Evolutionary conservation across 2,888 invertebrate species (phyloP).

Genomic region (Agonopterix subpropinquella): DNA sequence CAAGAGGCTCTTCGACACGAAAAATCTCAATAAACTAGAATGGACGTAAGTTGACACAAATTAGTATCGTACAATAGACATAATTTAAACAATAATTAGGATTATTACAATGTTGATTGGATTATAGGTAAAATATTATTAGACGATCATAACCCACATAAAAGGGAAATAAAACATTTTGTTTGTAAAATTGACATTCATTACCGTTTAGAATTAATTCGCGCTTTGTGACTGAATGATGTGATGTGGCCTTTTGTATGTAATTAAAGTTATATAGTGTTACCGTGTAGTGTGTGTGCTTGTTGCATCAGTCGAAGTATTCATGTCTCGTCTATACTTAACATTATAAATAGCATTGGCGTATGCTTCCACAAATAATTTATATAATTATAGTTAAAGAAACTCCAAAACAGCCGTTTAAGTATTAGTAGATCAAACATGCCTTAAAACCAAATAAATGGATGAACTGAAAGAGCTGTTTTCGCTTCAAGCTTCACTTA

Average conservation of each 20-base stretch:
- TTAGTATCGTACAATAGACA: conserved; percentile 49
- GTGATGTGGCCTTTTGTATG: conserved; percentile 75
- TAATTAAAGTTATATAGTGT: conserved; percentile 56
- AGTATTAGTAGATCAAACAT: conserved; percentile 48
- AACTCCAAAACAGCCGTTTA: conserved; percentile 52
- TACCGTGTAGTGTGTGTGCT: conserved; percentile 60
- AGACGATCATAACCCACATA: conserved; percentile 27
- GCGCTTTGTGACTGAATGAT: conserved; percentile 75
- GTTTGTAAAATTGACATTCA: conserved; percentile 51
- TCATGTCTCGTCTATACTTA: conserved; percentile 38
- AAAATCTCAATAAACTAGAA: conserved; percentile 36
- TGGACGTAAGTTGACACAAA: conserved; percentile 49
- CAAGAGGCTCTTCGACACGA: conserved; percentile 44
- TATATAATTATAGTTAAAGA: conserved; percentile 28
- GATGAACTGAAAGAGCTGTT: conserved; percentile 11
- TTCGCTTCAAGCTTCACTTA: conserved; percentile 42
- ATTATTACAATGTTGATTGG: conserved; percentile 41
- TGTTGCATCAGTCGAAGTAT: conserved; percentile 60
- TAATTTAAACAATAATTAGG: conserved; percentile 56
- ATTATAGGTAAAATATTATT: conserved; percentile 39
- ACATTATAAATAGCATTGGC: conserved; percentile 30
- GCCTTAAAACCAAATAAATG: conserved; percentile 44
- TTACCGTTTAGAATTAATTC: conserved; percentile 47
- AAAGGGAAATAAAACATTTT: conserved; percentile 21
- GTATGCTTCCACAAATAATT: conserved; percentile 62